Base-by-base conservation (phyloP, 2,113 vertebrate species). In the Chamaetylas fuelleborni region DNA sequence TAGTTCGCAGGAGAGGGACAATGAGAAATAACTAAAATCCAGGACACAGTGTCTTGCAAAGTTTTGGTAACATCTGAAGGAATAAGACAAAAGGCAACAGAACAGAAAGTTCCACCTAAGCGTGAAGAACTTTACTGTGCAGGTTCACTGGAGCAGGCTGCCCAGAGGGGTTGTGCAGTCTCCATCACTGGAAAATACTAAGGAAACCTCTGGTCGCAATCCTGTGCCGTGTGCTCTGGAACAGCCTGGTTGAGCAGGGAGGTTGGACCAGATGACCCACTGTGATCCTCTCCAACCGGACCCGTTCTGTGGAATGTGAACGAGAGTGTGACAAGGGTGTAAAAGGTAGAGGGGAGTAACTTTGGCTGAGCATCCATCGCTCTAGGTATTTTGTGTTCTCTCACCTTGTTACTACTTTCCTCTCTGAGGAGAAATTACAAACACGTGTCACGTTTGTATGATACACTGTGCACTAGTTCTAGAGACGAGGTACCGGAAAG, bases 361-460 rank as follows among this genome's bases (percentile, higher is more conserved):
- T 36, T 17, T 1, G 19, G 16, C 45, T 28, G 12, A 8, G 14
- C 6, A 8, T 29, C 47, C 6, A 0, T 29, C 26, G 42, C 3
- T 69, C 20, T 3, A 3, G 7, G 17, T n/a, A 1, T 19, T 54
- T 26, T 33, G 11, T n/a, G 20, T 26, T 65, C 33, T 65, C 33
- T 73, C 5, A 5, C 28, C 24, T 36, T 12, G 24, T 10, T 43
- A 17, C 15, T 6, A 0, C 18, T 33, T 66, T 50, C 19, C 40
- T n/a, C 18, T 33, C 19, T 10, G 24, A 29, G 19, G 36, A 18
- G 6, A 36, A 51, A 14, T 7, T 8, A 45, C n/a, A 20, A 29
- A 19, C 5, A 3, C 6, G 0, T 1, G 3, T 24, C 18, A 4
- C 12, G 1, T 22, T 38, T 13, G 14, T 12, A 3, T 25, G 23